Conservation (phyloP, 2,797 vertebrate species). For the Hyperoplus immaculatus region DNA sequence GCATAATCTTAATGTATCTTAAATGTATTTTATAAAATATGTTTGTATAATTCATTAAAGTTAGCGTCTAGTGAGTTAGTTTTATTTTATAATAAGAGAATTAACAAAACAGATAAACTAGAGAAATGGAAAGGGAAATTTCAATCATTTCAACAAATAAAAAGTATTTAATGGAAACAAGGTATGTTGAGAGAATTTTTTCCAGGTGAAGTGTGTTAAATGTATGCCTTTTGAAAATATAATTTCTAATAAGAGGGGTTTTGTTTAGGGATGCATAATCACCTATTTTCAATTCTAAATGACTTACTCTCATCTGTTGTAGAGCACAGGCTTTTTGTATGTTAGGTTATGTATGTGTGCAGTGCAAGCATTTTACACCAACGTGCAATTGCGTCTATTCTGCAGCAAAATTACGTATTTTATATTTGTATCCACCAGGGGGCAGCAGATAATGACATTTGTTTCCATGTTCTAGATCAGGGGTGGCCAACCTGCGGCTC, state of each 20-base stretch:
- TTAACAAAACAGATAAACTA: neutral
- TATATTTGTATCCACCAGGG: conserved; percentile 59
- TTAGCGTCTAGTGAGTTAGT: neutral
- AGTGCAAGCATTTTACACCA: neutral
- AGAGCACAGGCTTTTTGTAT: neutral
- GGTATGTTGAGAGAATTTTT: neutral
- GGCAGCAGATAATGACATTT: conserved; percentile 48
- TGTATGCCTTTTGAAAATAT: neutral
- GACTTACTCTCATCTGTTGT: neutral
- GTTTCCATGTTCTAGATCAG: neutral
- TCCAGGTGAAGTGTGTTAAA: neutral
- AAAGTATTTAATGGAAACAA: neutral
- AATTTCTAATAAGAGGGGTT: neutral
- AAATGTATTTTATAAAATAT: too few species aligned
- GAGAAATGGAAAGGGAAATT: neutral
- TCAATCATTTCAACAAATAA: neutral
- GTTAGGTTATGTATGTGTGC: neutral
- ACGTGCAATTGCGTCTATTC: neutral
- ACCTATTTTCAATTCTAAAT: too few species aligned
- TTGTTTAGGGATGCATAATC: neutral
- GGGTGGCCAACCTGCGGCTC: too few species aligned
- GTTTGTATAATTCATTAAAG: neutral
- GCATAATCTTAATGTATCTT: too few species aligned
- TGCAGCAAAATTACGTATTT: neutral
- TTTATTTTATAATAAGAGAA: neutral